A percentile compares a stretch with the other conserved stretches of the same genome.
Evolutionary conservation across 2,797 vertebrate species (phyloP).

Genomic region (Siniperca undulata): DNA sequence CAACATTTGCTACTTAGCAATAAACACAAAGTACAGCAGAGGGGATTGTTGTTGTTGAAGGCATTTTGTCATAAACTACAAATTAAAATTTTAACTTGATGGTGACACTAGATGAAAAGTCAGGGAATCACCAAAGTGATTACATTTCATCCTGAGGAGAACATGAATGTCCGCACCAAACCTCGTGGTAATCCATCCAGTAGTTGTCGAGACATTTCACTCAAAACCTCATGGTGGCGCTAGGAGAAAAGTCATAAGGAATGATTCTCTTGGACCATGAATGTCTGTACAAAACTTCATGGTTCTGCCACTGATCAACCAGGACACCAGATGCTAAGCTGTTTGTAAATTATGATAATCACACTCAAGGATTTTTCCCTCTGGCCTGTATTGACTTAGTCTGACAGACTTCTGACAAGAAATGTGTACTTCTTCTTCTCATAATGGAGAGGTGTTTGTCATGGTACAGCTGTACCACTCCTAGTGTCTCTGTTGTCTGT

Average conservation of each 20-base stretch:
- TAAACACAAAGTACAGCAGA: neutral
- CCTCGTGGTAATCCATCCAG: neutral
- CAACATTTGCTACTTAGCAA: neutral
- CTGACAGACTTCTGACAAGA: conserved; percentile 22
- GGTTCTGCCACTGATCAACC: neutral
- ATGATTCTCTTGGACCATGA: neutral
- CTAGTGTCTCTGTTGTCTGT: too few species aligned
- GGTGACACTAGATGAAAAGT: neutral
- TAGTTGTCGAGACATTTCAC: neutral
- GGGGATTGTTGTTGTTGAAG: neutral
- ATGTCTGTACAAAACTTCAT: neutral
- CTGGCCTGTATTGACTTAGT: conserved; percentile 14
- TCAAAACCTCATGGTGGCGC: neutral
- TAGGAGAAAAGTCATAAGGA: neutral
- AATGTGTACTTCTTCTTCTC: neutral
- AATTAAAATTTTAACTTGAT: neutral
- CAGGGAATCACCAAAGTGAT: neutral
- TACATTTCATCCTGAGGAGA: neutral
- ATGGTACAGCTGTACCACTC: too few species aligned
- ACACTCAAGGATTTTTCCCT: neutral
- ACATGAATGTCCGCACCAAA: neutral
- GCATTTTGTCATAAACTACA: neutral
- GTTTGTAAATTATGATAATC: conserved; percentile 18
- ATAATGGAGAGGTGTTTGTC: too few species aligned
- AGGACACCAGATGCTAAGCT: conserved; percentile 19